Conservation (phyloP, 37 sponge, comb jelly and placozoan genomes). For the Beroe forskalii region DNA sequence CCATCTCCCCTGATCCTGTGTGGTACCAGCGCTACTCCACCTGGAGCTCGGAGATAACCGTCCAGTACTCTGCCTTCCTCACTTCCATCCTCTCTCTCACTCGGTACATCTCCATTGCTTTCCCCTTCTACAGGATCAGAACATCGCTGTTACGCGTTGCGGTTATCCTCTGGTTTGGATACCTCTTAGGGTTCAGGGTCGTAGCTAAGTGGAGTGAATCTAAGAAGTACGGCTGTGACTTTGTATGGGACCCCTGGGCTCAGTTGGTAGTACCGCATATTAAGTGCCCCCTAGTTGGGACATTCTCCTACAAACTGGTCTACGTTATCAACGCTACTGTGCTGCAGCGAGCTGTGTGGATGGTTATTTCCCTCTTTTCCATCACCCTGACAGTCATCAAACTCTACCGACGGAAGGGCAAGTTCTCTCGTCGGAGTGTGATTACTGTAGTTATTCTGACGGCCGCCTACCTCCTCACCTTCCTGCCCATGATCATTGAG, state of each 20-base stretch:
- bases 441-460: neutral
- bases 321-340: constrained; percentile 24
- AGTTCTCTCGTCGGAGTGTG: neutral
- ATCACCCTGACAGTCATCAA: neutral
- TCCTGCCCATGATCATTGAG: neutral
- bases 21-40: neutral
- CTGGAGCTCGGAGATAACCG: neutral
- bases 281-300: neutral
- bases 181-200: neutral
- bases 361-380: constrained; percentile 3
- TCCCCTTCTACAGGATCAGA: constrained; percentile 4
- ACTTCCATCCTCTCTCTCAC: constrained; percentile 16
- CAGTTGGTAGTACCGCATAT: neutral
- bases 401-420: neutral
- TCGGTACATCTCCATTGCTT: neutral
- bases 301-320: neutral
- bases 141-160: neutral
- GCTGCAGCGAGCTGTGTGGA: constrained; percentile 22
- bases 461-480: neutral
- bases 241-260: constrained; percentile 32
- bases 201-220: neutral
- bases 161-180: neutral
- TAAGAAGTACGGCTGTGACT: neutral
- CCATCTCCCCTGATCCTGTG: no score
- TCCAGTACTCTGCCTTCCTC: constrained; percentile 20